These are phyloP conservation scores for Chrysogorgia sp. DNA, from an alignment of 92 coral and sea anemone species.

Conservation along the genomic window DNA sequence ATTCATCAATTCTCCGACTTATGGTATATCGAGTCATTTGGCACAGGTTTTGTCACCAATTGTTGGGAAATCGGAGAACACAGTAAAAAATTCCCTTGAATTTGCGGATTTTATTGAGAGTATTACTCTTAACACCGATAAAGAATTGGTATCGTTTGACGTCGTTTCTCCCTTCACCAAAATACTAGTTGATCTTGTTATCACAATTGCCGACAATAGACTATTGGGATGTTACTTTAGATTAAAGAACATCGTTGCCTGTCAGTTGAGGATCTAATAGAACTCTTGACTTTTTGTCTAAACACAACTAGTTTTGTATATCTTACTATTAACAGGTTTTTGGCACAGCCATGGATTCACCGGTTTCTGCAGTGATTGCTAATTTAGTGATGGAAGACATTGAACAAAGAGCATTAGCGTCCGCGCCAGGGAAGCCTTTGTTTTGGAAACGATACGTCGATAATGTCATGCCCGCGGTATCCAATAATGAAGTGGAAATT, in stretches of 20 bases:
- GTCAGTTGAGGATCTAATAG: constrained; percentile 26
- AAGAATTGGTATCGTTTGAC: constrained; percentile 43
- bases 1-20: constrained; percentile 31
- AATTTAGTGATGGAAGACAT: no score
- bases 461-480: constrained; percentile 7
- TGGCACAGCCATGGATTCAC: constrained; percentile 32
- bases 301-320: constrained; percentile 24
- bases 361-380: no score
- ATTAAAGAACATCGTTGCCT: constrained; percentile 24
- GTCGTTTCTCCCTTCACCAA: constrained; percentile 53
- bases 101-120: constrained; percentile 49
- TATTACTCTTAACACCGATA: constrained; percentile 31
- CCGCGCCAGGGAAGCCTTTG: neutral
- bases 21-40: constrained; percentile 37
- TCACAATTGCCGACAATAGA: constrained; percentile 21
- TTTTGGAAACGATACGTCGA: constrained; percentile 49
- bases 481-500: neutral
- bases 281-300: constrained; percentile 32
- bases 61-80: constrained; percentile 31
- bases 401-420: constrained; percentile 39
- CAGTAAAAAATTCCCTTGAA: constrained; percentile 15
- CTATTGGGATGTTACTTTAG: constrained; percentile 19
- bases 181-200: constrained; percentile 45
- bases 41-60: no score
- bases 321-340: constrained; percentile 20